Evolutionary conservation across 2,797 vertebrate species (phyloP).

Genomic region (Picus viridis): DNA sequence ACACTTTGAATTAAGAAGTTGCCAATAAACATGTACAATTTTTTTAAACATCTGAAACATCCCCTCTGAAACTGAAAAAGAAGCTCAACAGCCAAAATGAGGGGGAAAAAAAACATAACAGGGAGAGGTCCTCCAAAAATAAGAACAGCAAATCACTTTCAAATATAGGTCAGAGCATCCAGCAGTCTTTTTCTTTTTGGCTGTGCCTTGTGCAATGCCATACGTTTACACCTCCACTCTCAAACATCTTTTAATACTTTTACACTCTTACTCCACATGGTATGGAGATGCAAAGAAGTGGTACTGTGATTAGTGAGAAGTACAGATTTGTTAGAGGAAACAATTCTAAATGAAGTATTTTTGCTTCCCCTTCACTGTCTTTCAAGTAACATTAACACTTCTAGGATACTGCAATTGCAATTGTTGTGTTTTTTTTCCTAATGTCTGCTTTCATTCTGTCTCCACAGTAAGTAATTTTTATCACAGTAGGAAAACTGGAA

Average conservation of each 20-base stretch:
- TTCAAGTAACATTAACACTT: conserved; percentile 21
- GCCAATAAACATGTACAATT: conserved; percentile 19
- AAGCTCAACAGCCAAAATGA: background rate
- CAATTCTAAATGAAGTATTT: background rate
- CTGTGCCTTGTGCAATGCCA: background rate
- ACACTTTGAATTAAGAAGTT: conserved; percentile 8
- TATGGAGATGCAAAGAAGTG: background rate
- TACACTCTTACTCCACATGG: background rate
- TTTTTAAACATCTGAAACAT: background rate
- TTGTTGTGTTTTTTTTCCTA: background rate
- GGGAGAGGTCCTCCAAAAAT: background rate
- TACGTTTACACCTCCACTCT: background rate
- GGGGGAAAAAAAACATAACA: conserved; percentile 13
- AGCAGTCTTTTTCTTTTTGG: background rate
- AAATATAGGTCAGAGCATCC: background rate
- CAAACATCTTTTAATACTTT: background rate
- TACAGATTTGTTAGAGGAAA: background rate
- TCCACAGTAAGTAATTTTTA: background rate
- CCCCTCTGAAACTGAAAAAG: background rate
- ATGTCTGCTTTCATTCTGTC: background rate
- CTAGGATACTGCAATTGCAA: background rate
- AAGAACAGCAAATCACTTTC: background rate
- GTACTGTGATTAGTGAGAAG: background rate
- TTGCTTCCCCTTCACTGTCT: background rate
- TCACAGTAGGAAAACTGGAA: background rate